Percentiles rank a stretch among this genome's conserved stretches.
Conservation (phyloP, 2,888 invertebrate species). For the Phalera bucephala region DNA sequence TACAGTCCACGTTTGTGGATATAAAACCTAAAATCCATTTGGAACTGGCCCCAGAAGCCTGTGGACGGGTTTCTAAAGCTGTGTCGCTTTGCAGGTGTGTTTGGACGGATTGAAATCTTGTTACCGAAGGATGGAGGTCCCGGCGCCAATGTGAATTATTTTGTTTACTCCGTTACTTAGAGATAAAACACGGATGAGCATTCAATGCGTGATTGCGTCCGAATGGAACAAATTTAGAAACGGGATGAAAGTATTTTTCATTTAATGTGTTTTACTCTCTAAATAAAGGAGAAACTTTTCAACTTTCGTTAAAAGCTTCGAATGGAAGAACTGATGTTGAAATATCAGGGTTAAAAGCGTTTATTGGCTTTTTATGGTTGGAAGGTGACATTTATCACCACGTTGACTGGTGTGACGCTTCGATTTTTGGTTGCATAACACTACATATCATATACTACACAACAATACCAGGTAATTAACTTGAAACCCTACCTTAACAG, state of each 20-base stretch:
- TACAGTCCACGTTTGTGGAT: conserved; percentile 35
- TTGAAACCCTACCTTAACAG: conserved; percentile 25
- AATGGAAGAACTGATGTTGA: conserved; percentile 8
- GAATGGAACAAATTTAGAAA: conserved; percentile 7
- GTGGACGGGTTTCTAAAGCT: conserved; percentile 26
- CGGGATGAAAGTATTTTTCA: conserved; percentile 1
- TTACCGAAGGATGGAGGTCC: conserved; percentile 21
- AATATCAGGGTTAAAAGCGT: conserved; percentile 15
- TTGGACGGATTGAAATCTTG: conserved; percentile 28
- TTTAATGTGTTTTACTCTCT: conserved; percentile 13
- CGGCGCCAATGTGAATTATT: conserved; percentile 4
- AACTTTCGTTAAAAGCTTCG: conserved; percentile 14
- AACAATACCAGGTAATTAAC: conserved; percentile 9
- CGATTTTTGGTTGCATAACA: conserved; percentile 11
- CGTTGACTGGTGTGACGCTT: conserved; percentile 21
- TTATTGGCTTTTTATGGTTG: conserved; percentile 7
- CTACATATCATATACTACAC: conserved; percentile 4
- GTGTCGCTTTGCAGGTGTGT: conserved; percentile 42
- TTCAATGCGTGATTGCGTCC: conserved; percentile 1
- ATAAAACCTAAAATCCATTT: conserved; percentile 45
- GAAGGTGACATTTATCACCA: conserved; percentile 15
- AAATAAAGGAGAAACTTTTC: conserved; percentile 17
- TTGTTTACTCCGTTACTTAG: conserved; percentile 23
- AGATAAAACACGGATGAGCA: conserved; percentile 17
- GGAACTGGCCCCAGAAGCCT: conserved; percentile 35